These are phyloP conservation scores for Teleogryllus oceanicus DNA, from an alignment of 2,888 invertebrate genomes.

Conservation along the genomic window DNA sequence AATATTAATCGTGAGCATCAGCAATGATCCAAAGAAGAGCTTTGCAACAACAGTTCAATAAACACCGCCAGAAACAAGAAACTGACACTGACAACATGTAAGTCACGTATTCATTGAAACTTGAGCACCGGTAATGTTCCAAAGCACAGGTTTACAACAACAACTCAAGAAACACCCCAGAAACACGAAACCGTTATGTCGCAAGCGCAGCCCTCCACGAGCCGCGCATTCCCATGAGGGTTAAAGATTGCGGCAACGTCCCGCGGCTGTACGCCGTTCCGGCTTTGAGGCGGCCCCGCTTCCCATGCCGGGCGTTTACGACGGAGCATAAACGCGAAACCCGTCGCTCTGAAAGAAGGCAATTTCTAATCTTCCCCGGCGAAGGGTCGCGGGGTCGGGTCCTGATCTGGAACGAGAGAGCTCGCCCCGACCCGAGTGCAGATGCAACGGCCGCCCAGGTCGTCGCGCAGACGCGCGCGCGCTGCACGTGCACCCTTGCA, in stretches of 20 bases:
- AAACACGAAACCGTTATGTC: not conserved
- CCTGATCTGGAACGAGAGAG: not conserved
- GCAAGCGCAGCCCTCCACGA: not conserved
- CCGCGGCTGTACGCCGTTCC: no score
- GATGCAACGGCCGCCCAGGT: not conserved
- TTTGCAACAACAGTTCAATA: no score
- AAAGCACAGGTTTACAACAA: no score
- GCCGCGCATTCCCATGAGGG: not conserved
- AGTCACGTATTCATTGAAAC: no score
- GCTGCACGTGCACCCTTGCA: not conserved
- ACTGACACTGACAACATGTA: no score
- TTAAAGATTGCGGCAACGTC: slow-evolving; percentile 3
- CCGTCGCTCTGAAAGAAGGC: not conserved
- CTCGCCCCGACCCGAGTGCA: not conserved
- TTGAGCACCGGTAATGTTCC: no score
- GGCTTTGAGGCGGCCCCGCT: no score
- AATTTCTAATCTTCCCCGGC: not conserved
- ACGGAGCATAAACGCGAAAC: not conserved
- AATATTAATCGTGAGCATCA: no score
- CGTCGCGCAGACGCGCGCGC: not conserved
- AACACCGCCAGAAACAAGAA: no score
- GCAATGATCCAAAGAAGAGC: no score
- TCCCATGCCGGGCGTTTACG: not conserved
- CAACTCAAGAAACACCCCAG: no score
- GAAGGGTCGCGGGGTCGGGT: not conserved